These are phyloP conservation scores for Crypturellus tataupa DNA, from an alignment of 2,797 vertebrate genomes.

Conservation along the genomic window DNA sequence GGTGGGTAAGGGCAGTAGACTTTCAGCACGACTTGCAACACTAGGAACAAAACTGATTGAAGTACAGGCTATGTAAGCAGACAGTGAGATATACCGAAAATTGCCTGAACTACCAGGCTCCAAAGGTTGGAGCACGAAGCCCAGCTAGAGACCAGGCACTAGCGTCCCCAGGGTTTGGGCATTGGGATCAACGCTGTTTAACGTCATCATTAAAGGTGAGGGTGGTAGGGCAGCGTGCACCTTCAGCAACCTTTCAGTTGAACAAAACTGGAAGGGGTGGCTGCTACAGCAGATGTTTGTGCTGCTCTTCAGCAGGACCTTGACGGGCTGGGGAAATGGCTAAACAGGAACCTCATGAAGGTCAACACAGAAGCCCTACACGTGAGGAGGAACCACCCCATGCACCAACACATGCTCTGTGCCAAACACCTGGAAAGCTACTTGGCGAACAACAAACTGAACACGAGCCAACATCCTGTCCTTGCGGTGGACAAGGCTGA, in stretches of 20 bases:
- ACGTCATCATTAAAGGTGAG: too few species aligned
- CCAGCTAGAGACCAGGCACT: not conserved
- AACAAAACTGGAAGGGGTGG: not conserved
- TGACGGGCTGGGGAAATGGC: not conserved
- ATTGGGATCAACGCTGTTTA: not conserved
- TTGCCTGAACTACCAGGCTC: not conserved
- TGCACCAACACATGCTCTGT: not conserved
- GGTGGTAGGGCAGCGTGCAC: not conserved
- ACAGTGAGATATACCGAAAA: too few species aligned
- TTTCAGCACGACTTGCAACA: not conserved
- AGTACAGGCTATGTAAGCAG: too few species aligned
- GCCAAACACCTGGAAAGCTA: not conserved
- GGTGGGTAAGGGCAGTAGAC: not conserved
- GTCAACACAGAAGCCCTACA: not conserved
- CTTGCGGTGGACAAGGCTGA: not conserved
- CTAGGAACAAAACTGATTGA: not conserved
- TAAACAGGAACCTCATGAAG: rapidly evolving
- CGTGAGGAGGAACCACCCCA: not conserved
- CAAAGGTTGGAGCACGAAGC: not conserved
- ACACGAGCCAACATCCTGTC: not conserved
- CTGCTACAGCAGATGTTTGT: not conserved
- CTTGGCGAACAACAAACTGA: not conserved
- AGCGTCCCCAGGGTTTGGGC: not conserved
- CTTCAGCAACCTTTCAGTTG: not conserved
- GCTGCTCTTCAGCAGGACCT: not conserved